Conservation (phyloP, 2,888 invertebrate genomes). For the Epirrhoe alternata region DNA sequence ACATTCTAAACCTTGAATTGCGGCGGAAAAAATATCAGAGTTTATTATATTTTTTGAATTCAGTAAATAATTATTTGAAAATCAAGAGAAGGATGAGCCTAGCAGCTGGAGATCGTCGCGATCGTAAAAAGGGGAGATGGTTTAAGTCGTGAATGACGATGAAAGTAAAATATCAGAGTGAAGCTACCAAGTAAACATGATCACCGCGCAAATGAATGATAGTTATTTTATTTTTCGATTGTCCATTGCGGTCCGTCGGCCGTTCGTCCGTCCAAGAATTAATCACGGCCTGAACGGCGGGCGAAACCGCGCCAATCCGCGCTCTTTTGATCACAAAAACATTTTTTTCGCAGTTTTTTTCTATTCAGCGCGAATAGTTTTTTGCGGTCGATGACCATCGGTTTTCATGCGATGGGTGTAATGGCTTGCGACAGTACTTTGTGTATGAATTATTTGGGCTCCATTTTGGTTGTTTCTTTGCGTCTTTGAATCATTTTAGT, state of each 20-base stretch:
- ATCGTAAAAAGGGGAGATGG: no score
- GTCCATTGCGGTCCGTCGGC: slow-evolving; percentile 68
- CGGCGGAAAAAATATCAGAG: no score
- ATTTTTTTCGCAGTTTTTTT: slow-evolving; percentile 66
- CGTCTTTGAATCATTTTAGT: not conserved
- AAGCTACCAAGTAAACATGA: slow-evolving; percentile 72
- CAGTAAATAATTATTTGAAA: no score
- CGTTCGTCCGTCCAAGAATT: slow-evolving; percentile 75
- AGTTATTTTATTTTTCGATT: slow-evolving; percentile 84
- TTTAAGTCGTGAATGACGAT: not conserved
- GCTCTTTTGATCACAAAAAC: slow-evolving; percentile 71
- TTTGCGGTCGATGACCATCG: slow-evolving; percentile 76
- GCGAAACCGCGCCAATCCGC: slow-evolving; percentile 78
- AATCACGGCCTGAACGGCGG: slow-evolving; percentile 69
- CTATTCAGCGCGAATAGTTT: slow-evolving; percentile 79
- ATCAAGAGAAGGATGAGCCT: no score
- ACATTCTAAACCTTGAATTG: no score
- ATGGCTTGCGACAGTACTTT: slow-evolving; percentile 49
- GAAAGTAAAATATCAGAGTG: slow-evolving; percentile 42
- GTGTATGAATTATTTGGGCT: slow-evolving; percentile 24
- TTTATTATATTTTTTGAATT: no score
- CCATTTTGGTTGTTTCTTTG: slow-evolving; percentile 9
- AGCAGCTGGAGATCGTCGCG: no score
- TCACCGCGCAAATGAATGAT: slow-evolving; percentile 76
- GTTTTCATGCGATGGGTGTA: slow-evolving; percentile 65